Conservation (phyloP, 2,888 invertebrate genomes). For the Oligia fasciuncula region DNA sequence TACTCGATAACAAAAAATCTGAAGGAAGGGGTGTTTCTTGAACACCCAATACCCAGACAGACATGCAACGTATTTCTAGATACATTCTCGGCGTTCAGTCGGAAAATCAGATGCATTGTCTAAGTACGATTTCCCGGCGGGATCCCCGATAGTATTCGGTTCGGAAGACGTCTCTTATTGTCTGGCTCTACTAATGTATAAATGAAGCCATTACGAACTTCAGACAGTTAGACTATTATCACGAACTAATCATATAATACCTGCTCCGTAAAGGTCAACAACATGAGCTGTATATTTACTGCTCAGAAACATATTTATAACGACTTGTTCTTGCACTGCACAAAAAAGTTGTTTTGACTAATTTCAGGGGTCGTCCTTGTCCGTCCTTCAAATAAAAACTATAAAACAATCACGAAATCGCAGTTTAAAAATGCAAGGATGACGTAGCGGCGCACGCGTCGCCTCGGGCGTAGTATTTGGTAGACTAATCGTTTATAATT, state of each 20-base stretch:
- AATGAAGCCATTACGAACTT: slow-evolving; percentile 44
- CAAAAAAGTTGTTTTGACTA: slow-evolving; percentile 63
- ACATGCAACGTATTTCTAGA: slow-evolving; percentile 37
- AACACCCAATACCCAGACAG: slow-evolving; percentile 30
- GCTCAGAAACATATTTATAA: slow-evolving; percentile 44
- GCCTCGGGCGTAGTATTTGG: slow-evolving; percentile 71
- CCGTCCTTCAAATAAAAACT: slow-evolving; percentile 73
- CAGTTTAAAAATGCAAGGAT: slow-evolving; percentile 75
- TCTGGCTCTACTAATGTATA: slow-evolving; percentile 57
- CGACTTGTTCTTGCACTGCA: slow-evolving; percentile 37
- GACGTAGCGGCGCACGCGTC: slow-evolving; percentile 75
- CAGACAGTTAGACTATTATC: slow-evolving; percentile 47
- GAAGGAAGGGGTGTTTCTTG: slow-evolving; percentile 19
- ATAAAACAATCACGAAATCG: slow-evolving; percentile 72
- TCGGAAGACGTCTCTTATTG: slow-evolving; percentile 74
- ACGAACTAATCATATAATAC: slow-evolving; percentile 35
- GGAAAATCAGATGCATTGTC: slow-evolving; percentile 70
- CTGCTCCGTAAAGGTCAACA: slow-evolving; percentile 56
- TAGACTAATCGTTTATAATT: slow-evolving; percentile 79
- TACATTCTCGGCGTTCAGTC: slow-evolving; percentile 67
- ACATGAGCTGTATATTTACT: slow-evolving; percentile 53
- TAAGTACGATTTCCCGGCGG: slow-evolving; percentile 78
- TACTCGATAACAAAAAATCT: not conserved
- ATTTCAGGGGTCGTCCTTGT: slow-evolving; percentile 67
- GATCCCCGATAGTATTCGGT: slow-evolving; percentile 76